phyloP scores from a whole-genome alignment of 2,113 vertebrate genomes.

The Paedocypris sp. region DNA sequence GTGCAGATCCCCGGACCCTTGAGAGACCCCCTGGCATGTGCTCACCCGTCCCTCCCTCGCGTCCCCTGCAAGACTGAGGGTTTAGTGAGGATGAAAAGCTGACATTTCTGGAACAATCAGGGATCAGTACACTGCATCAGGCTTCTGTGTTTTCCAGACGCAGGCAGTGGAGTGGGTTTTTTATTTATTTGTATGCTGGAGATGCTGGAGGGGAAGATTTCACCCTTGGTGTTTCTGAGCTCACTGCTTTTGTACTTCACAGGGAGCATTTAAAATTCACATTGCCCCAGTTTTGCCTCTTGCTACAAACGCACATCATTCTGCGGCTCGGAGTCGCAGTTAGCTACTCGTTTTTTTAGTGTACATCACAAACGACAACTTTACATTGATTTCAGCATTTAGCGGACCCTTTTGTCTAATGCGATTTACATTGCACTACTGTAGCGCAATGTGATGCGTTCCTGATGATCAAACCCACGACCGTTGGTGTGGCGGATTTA shows the following conservation, averaged over 20 bases:
- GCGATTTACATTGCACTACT: no score
- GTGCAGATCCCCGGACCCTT: not conserved
- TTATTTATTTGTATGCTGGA: slow-evolving; percentile 14
- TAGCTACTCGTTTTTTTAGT: not conserved
- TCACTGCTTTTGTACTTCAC: slow-evolving; percentile 34
- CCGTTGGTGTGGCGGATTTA: no score
- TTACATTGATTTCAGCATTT: no score
- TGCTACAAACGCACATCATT: slow-evolving; percentile 16
- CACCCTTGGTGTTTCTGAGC: slow-evolving; percentile 12
- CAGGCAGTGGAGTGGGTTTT: slow-evolving; percentile 5
- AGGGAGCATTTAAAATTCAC: slow-evolving; percentile 38
- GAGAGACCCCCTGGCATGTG: not conserved
- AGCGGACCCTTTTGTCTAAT: no score
- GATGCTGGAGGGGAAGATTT: slow-evolving; percentile 22
- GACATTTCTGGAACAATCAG: slow-evolving; percentile 22
- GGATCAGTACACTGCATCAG: slow-evolving; percentile 15
- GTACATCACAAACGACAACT: not conserved
- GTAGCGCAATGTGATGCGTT: no score
- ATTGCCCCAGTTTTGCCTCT: slow-evolving; percentile 30
- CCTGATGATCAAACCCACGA: no score
- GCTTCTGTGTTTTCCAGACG: slow-evolving; percentile 14
- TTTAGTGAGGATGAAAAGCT: slow-evolving; percentile 22
- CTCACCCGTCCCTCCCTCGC: not conserved
- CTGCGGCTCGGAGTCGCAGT: slow-evolving; percentile 10
- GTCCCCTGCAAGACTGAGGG: not conserved